Evolutionary conservation across 2,888 invertebrate genomes (phyloP).

Genomic region (Alcis repandata): DNA sequence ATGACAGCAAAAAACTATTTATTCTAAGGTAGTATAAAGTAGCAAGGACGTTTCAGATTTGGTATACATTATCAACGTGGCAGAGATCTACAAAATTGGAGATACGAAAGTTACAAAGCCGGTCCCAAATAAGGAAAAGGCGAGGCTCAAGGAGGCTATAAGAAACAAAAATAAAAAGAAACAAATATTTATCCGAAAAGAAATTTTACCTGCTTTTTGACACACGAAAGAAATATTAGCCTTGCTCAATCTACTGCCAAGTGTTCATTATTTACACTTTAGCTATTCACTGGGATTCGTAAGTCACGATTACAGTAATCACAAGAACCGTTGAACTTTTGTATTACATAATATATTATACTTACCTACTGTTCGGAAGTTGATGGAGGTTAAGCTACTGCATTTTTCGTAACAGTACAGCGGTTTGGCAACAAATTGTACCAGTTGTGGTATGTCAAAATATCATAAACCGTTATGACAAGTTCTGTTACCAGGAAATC

Average conservation of each 20-base stretch:
- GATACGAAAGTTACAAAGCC: slow-evolving; percentile 47
- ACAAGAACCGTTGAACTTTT: slow-evolving; percentile 11
- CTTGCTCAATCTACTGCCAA: slow-evolving; percentile 32
- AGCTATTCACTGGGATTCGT: slow-evolving; percentile 33
- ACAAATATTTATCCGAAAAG: slow-evolving; percentile 43
- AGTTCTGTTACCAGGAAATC: no score
- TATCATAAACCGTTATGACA: no score
- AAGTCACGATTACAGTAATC: slow-evolving; percentile 27
- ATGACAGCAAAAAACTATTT: slow-evolving; percentile 42
- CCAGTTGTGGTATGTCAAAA: no score
- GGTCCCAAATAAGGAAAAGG: slow-evolving; percentile 50
- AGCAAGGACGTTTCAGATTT: slow-evolving; percentile 43
- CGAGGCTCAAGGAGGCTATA: slow-evolving; percentile 42
- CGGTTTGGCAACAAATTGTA: no score
- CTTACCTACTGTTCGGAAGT: background rate
- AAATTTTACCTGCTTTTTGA: slow-evolving; percentile 38
- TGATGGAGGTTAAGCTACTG: background rate
- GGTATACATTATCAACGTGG: slow-evolving; percentile 45
- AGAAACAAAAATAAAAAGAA: slow-evolving; percentile 46
- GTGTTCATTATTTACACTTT: slow-evolving; percentile 46
- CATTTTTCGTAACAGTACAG: background rate
- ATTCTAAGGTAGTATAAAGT: slow-evolving; percentile 39
- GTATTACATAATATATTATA: background rate
- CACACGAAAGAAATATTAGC: slow-evolving; percentile 38
- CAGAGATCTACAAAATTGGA: slow-evolving; percentile 49